Percentiles rank a stretch among this genome's conserved stretches.
phyloP scores from a whole-genome alignment of 2,797 vertebrate genomes.

The Tenualosa thibaudeaui region DNA sequence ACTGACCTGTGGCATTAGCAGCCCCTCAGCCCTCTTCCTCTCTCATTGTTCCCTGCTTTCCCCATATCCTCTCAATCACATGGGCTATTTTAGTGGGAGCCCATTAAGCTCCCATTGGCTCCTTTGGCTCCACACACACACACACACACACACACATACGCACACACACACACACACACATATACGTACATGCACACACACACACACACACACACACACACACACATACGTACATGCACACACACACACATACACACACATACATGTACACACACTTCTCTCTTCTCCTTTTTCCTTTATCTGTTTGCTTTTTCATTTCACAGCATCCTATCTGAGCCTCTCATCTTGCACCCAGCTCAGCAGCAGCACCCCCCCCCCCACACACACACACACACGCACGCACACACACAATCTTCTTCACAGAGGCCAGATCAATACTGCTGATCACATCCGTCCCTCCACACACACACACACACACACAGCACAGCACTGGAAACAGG shows the following conservation, averaged over 20 bases:
- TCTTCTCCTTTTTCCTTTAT: neutral
- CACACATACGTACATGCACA: no score
- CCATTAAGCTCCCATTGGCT: conserved; percentile 45
- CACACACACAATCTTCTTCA: neutral
- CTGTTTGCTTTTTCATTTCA: conserved; percentile 6
- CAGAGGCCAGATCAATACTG: conserved; percentile 8
- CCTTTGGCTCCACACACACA: neutral
- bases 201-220: conserved; percentile 22
- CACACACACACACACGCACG: no score
- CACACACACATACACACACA: neutral
- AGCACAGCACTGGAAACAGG: neutral
- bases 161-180: conserved; percentile 1
- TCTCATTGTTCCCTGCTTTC: conserved; percentile 50
- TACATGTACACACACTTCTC: neutral
- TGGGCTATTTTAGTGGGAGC: conserved; percentile 48
- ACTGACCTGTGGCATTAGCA: conserved; percentile 39
- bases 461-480: conserved; percentile 21
- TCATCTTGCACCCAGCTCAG: conserved; percentile 19
- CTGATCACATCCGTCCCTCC: neutral
- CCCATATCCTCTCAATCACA: conserved; percentile 56
- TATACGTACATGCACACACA: neutral
- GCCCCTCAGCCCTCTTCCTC: conserved; percentile 47
- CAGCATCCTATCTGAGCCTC: conserved; percentile 26
- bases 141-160: neutral
- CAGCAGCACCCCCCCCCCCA: neutral